Base-by-base conservation (phyloP, 2,797 vertebrate species). In the Gorsachius magnificus region DNA sequence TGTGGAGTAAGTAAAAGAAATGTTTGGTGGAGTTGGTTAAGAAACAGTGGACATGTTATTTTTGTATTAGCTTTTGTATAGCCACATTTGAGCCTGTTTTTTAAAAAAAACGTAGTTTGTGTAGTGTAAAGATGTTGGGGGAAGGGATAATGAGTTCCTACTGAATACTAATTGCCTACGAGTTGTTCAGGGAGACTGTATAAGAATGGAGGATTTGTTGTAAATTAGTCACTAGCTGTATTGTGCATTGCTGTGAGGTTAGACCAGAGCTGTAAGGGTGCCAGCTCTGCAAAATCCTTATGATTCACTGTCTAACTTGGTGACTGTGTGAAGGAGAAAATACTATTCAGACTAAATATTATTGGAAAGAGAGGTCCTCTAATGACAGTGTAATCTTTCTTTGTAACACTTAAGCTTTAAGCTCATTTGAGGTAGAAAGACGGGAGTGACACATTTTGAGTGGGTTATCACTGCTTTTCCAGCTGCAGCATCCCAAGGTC, bases 201-300 rank as follows among this genome's bases (percentile, higher is more conserved):
- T 89, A 97, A 98, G 98, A 98, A 98, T 97, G 97, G 97, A 94
- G 93, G 97, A 97, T 97, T 97, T 98, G 97, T 98, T 97, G 97
- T 98, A 98, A 98, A 98, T 94, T 93, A 97, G 96, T 98, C 95
- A 96, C 97, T 96, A 91, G 95, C 93, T 96, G 95, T 89, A 93
- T 95, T 98, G 97, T 98, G 94, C 80, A 56, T 89, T 87, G 91
- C 95, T 83, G 45, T 74, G 89, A 94, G 85, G 94, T 97, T 98
- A 97, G 90, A 91, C 92, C 36, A 65, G 83, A 75, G 75, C 85
- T 97, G 94, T 96, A 96, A 95, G 97, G 95, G 82, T 95, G 81
- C 95, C 97, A 98, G 87, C 79, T 95, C 79, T 80, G 93, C 95
- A 68, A 97, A 93, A 94, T 87, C 93, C 74, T 93, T 92, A 66